A percentile compares a stretch with the other conserved stretches of the same genome.
phyloP scores from a whole-genome alignment of 2,113 vertebrate species.

The Anguilla rostrata region DNA sequence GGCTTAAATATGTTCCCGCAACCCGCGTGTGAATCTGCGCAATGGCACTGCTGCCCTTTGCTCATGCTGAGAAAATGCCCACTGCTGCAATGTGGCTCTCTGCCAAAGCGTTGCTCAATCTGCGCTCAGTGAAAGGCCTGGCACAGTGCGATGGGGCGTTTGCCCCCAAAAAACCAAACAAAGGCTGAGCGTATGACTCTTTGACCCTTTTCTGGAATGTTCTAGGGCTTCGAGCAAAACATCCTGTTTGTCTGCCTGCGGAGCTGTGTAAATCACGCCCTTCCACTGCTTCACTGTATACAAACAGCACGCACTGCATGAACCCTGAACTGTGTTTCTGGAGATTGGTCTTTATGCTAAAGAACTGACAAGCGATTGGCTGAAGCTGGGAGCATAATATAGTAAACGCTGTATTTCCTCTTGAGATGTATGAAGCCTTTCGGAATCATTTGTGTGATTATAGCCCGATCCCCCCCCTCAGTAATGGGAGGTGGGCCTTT shows the following conservation, averaged over 20 bases:
- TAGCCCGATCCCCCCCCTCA: background rate
- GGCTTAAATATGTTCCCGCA: conserved; percentile 6
- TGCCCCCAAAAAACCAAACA: conserved; percentile 18
- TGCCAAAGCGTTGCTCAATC: conserved; percentile 19
- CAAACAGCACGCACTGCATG: background rate
- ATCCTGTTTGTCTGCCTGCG: conserved; percentile 15
- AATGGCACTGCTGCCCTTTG: conserved; percentile 7
- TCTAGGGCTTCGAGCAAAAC: conserved; percentile 7
- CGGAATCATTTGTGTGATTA: background rate
- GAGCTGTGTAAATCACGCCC: background rate
- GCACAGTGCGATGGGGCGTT: background rate
- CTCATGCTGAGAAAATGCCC: conserved; percentile 21
- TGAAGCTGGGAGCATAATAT: background rate
- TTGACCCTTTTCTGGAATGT: conserved; percentile 2
- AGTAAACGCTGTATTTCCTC: background rate
- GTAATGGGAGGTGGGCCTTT: background rate
- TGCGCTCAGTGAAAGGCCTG: conserved; percentile 11
- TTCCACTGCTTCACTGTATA: background rate
- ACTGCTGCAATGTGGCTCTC: background rate
- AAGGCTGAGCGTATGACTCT: conserved; percentile 13
- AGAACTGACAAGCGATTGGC: background rate
- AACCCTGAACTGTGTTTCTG: background rate
- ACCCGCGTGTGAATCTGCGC: background rate
- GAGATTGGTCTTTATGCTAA: background rate
- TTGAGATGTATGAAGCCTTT: background rate